Evolutionary conservation across 2,797 vertebrate species (phyloP).

Genomic region (Epinephelus awoara): DNA sequence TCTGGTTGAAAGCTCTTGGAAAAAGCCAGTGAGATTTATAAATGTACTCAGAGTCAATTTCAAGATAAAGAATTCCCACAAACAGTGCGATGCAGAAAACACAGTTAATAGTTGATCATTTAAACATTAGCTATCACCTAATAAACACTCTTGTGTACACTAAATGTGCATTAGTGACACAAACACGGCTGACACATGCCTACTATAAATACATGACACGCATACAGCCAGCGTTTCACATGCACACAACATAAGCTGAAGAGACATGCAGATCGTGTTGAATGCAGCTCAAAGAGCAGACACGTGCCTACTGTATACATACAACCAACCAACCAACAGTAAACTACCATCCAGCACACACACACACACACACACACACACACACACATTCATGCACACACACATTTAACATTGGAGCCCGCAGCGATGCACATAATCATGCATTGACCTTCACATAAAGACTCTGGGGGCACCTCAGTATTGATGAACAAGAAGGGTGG

Average conservation of each 20-base stretch:
- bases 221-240: conserved; percentile 30
- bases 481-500: conserved; percentile 61
- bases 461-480: conserved; percentile 63
- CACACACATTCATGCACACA: background rate
- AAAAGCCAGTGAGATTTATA: background rate
- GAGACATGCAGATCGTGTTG: conserved; percentile 56
- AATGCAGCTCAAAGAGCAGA: conserved; percentile 15
- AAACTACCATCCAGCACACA: conserved; percentile 10
- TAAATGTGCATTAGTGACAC: conserved; percentile 19
- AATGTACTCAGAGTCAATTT: background rate
- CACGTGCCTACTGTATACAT: conserved; percentile 63
- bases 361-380: conserved; percentile 20
- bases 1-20: background rate
- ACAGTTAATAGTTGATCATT: background rate
- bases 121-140: background rate
- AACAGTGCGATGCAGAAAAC: background rate
- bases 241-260: conserved; percentile 40
- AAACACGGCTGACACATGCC: conserved; percentile 42
- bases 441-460: conserved; percentile 76
- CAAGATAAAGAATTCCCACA: background rate
- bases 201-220: conserved; percentile 53
- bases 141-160: background rate
- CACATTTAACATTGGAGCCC: conserved; percentile 34
- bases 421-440: conserved; percentile 64
- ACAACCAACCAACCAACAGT: conserved; percentile 28